A percentile compares a stretch with the other conserved stretches of the same genome.
These are phyloP conservation scores for Hoplias malabaricus DNA, from an alignment of 2,113 vertebrate species.

Conservation along the genomic window DNA sequence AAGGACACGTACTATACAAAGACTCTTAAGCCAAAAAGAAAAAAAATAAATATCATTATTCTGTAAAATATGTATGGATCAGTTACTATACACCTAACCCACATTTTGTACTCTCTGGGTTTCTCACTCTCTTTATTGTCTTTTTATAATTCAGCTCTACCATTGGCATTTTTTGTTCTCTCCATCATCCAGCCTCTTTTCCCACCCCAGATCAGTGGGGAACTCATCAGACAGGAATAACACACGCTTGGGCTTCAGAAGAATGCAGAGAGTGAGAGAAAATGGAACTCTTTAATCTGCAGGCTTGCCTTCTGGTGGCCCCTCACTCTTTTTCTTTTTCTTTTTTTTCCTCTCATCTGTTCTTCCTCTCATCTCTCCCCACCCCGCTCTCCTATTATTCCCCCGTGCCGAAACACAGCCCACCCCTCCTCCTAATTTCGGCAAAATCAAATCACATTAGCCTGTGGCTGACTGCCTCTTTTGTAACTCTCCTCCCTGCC, in stretches of 20 bases:
- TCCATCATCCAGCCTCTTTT: neutral
- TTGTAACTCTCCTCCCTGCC: slow-evolving; percentile 55
- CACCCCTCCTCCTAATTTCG: slow-evolving; percentile 59
- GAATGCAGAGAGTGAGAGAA: neutral
- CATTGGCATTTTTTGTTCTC: neutral
- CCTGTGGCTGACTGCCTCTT: slow-evolving; percentile 61
- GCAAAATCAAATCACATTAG: slow-evolving; percentile 70
- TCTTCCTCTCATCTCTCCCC: neutral
- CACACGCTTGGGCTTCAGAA: neutral
- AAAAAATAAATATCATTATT: too few relatives aligned
- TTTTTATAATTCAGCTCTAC: too few relatives aligned
- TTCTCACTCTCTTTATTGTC: neutral
- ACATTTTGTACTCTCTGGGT: slow-evolving; percentile 16
- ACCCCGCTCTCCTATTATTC: too few relatives aligned
- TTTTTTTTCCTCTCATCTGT: neutral
- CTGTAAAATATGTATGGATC: too few relatives aligned
- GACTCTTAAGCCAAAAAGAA: too few relatives aligned
- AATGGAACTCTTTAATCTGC: slow-evolving; percentile 25
- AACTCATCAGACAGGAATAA: slow-evolving; percentile 18
- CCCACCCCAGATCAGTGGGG: neutral
- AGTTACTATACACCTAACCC: neutral
- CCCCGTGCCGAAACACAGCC: neutral
- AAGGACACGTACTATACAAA: too few relatives aligned
- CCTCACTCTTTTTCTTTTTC: neutral
- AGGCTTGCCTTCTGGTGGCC: slow-evolving; percentile 7